These are phyloP conservation scores for Danionella cerebrum DNA, from an alignment of 2,113 vertebrate species.

Conservation along the genomic window DNA sequence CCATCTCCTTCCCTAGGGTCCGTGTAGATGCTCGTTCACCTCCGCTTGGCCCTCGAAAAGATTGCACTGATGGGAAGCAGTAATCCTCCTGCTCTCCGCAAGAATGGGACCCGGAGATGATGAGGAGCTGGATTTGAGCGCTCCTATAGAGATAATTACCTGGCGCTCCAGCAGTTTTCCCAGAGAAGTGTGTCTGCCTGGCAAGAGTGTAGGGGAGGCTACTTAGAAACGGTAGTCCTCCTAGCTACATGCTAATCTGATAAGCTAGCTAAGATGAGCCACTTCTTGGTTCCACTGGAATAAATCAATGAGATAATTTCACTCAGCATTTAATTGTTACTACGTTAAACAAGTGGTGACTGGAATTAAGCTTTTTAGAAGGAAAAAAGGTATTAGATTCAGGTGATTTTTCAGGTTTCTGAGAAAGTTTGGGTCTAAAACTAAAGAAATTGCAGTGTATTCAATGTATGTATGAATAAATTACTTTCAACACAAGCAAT, in stretches of 20 bases:
- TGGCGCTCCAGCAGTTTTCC: background rate
- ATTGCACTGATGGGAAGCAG: slow-evolving; percentile 1
- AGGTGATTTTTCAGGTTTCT: no score
- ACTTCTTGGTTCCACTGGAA: no score
- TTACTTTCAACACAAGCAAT: no score
- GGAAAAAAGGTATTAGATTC: no score
- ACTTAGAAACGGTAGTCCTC: background rate
- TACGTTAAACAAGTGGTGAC: no score
- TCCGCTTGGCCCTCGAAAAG: background rate
- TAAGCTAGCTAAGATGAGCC: no score
- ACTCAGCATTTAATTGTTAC: no score
- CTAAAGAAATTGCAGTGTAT: no score
- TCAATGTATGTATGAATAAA: no score
- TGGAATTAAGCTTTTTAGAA: no score
- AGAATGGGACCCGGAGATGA: slow-evolving; percentile 17
- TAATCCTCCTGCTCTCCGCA: slow-evolving; percentile 15
- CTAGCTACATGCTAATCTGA: background rate
- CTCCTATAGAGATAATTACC: slow-evolving; percentile 32
- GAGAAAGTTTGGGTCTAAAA: no score
- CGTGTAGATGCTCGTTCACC: background rate
- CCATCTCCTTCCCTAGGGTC: background rate
- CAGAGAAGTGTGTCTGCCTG: background rate
- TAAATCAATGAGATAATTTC: no score
- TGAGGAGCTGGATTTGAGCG: slow-evolving; percentile 21
- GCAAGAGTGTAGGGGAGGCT: background rate